Evolutionary conservation across 2,888 invertebrate species (phyloP).

Genomic region (Willowsia nigromaculata): DNA sequence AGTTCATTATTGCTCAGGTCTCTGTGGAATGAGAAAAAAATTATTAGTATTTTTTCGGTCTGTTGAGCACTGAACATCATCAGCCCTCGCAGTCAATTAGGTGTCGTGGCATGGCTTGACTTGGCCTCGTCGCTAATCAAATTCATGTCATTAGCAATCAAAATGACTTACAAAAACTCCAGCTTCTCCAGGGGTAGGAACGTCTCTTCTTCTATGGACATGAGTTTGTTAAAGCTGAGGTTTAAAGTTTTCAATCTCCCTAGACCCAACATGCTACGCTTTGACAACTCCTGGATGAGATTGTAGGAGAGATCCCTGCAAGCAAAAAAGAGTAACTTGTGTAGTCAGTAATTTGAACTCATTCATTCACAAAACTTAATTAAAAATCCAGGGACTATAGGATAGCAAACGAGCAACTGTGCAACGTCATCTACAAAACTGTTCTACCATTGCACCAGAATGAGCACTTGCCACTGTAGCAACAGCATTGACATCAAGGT

Average conservation of each 20-base stretch:
- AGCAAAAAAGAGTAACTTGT: slow-evolving; percentile 17
- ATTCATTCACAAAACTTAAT: not conserved
- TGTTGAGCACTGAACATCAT: not conserved
- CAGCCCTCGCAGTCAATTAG: not conserved
- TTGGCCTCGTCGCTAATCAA: not conserved
- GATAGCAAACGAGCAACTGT: not conserved
- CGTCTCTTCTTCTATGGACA: slow-evolving; percentile 85
- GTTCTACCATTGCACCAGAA: too few relatives aligned
- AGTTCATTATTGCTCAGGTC: slow-evolving; percentile 91
- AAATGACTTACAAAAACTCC: slow-evolving; percentile 84
- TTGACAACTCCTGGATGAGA: slow-evolving; percentile 82
- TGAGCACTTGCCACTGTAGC: too few relatives aligned
- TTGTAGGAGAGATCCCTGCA: slow-evolving; percentile 89
- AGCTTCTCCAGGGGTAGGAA: slow-evolving; percentile 88
- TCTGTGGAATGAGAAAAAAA: slow-evolving; percentile 80
- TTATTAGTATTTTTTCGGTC: not conserved
- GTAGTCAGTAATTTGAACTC: not conserved
- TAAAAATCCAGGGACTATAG: not conserved
- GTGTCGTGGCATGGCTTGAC: not conserved
- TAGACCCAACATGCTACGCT: slow-evolving; percentile 80
- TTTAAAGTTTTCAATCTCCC: slow-evolving; percentile 80
- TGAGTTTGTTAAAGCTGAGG: slow-evolving; percentile 80
- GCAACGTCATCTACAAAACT: not conserved
- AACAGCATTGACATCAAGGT: too few relatives aligned
- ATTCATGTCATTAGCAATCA: not conserved